Evolutionary conservation across 1,140 invertebrate species (phyloP), one percentile per base, ranked within the genome.

Genomic region (Saccostrea cuccullata): DNA sequence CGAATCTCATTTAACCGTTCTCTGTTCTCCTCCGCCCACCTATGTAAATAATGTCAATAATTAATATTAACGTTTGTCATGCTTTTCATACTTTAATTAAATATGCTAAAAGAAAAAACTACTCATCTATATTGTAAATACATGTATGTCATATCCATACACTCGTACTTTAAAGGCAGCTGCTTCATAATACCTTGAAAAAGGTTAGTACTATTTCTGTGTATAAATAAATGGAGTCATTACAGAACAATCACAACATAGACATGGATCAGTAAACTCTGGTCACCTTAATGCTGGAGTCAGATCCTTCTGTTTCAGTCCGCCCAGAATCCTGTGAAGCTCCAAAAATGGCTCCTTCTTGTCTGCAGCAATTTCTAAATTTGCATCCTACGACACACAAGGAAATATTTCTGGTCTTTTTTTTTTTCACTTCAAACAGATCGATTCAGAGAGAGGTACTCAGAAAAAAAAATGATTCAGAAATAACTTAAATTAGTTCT

Each of bases 261-360:
- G n/a, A n/a, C n/a, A 47, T 47, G 40, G 6, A 47, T 47, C 40
- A 3, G 40, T 47, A 47, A 47, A 8, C 47, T 17, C 12, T 11
- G 5, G 30, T 47, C 83, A 98, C 90, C 97, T 96, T 70, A 99
- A 95, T 2, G 98, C 98, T 23, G 97, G 97, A 77, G 96, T 96
- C 0, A 98, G 95, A 95, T 98, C 96, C 90, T 96, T 96, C 85
- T 96, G 96, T 93, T 97, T 97, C 84, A 98, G 95, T 86, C 97
- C 96, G 92, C 97, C 97, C 77, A 98, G 95, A 91, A 98, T 98
- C 90, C 96, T 96, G 95, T 98, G 98, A 77, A 98, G 94, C 95
- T 98, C 97, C 55, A 97, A 96, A 92, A 98, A 98, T 40, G 97
- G 97, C 92, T 98, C 97, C 94, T 97, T 97, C 91, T 96, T 96